Evolutionary conservation across 2,797 vertebrate species (phyloP), one percentile per base, ranked within the genome.

Genomic region (Bradypodion ventrale): DNA sequence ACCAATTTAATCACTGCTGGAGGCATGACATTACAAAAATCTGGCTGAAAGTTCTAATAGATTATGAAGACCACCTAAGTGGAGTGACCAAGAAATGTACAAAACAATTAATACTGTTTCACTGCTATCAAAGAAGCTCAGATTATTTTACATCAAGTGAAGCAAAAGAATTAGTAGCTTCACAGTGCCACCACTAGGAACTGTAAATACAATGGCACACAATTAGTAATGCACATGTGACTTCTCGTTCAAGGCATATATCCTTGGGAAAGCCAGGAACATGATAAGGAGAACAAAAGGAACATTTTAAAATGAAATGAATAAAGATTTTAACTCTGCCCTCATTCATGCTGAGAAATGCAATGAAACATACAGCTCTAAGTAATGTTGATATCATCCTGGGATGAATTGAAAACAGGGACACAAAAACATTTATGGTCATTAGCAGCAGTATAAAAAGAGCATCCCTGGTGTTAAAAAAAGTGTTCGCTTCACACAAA

Each of bases 51-150:
- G 95, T 95, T 95, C 96, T 97, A 97, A 98, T 97, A 96, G 95
- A 97, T 97, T 97, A 96, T 97, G 97, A 98, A 96, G 96, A 97
- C 97, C 96, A 97, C 97, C 96, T 97, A 97, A 96, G 96, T 97
- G 95, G 95, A 96, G 92, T 93, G 95, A 96, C 96, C 94, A 96
- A 96, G 95, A 97, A 97, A 96, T 96, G 95, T 96, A 96, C 95
- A 96, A 96, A 97, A 98, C 96, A 97, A 97, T 97, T 97, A 97
- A 97, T 96, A 96, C 94, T 94, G 95, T 95, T 95, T 95, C 94
- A 93, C 90, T 95, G 94, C 95, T 95, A 96, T 97, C 95, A 97
- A 96, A 96, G 96, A 96, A 93, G 93, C 94, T 95, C 94, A 95
- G 94, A 96, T 96, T 96, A 96, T 95, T 95, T 95, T 95, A 93